phyloP scores from a whole-genome alignment of 1,140 invertebrate species.

The Bombus vancouverensis region DNA sequence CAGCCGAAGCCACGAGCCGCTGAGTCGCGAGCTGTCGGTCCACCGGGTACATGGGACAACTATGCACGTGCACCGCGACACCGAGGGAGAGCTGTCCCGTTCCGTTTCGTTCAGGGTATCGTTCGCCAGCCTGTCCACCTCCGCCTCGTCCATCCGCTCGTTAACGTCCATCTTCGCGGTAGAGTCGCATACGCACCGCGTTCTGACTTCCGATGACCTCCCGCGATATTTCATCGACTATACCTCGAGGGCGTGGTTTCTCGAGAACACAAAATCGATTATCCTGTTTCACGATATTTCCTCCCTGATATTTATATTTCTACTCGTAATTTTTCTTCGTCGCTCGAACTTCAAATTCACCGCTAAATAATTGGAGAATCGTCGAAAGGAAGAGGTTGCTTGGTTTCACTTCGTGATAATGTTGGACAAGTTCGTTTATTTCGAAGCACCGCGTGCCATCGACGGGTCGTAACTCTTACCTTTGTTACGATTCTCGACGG shows the following conservation, averaged over 20 bases:
- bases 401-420: no score
- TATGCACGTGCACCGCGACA: slow-evolving; percentile 59
- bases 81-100: slow-evolving; percentile 12
- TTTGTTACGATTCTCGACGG: no score
- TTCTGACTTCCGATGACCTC: slow-evolving; percentile 40
- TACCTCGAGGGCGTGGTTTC: not conserved
- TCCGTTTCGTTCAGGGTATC: slow-evolving; percentile 48
- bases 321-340: not conserved
- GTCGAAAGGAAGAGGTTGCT: no score
- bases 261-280: not conserved
- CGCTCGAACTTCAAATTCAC: not conserved
- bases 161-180: slow-evolving; percentile 37
- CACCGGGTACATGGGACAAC: slow-evolving; percentile 64
- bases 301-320: not conserved
- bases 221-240: slow-evolving; percentile 28
- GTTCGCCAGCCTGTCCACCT: slow-evolving; percentile 60
- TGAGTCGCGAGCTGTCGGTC: slow-evolving; percentile 54
- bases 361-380: no score
- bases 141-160: slow-evolving; percentile 43
- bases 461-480: no score
- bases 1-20: slow-evolving; percentile 52
- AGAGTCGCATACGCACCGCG: slow-evolving; percentile 1
- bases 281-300: not conserved
- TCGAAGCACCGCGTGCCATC: no score
- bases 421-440: no score